Percentiles rank a stretch among this genome's conserved stretches.
Evolutionary conservation across 1,140 invertebrate species (phyloP).

Genomic region (Melipona quadrifasciata): DNA sequence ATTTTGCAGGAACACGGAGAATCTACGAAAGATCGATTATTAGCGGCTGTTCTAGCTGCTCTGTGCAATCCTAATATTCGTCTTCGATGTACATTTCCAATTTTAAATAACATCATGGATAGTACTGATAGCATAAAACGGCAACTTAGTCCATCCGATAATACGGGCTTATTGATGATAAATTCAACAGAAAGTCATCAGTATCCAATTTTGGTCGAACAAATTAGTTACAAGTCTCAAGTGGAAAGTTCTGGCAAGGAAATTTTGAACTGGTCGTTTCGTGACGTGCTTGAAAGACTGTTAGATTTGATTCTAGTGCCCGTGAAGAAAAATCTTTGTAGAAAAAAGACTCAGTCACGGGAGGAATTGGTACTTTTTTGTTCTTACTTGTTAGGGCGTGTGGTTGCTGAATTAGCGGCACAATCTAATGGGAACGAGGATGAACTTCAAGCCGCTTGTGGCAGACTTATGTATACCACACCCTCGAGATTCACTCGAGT

Average conservation of each 20-base stretch:
- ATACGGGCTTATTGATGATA: slow-evolving; percentile 87
- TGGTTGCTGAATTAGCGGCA: slow-evolving; percentile 94
- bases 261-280: slow-evolving; percentile 87
- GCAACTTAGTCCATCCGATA: slow-evolving; percentile 86
- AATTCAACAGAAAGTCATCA: slow-evolving; percentile 87
- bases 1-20: slow-evolving; percentile 74
- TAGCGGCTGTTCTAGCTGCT: slow-evolving; percentile 91
- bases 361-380: slow-evolving; percentile 89
- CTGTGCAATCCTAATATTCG: slow-evolving; percentile 90
- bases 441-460: slow-evolving; percentile 85
- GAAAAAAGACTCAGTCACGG: slow-evolving; percentile 83
- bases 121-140: slow-evolving; percentile 82
- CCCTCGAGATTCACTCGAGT: slow-evolving; percentile 95
- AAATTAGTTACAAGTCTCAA: slow-evolving; percentile 88
- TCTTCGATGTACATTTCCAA: slow-evolving; percentile 90
- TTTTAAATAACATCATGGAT: slow-evolving; percentile 83
- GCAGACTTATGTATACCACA: slow-evolving; percentile 90
- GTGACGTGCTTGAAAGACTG: slow-evolving; percentile 91
- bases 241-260: slow-evolving; percentile 77
- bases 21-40: slow-evolving; percentile 85
- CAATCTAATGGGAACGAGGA: slow-evolving; percentile 88
- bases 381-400: slow-evolving; percentile 91
- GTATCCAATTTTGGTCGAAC: slow-evolving; percentile 91
- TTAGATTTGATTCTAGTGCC: slow-evolving; percentile 91
- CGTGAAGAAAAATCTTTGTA: slow-evolving; percentile 85